Conservation (phyloP, 2,888 invertebrate genomes). For the Ischnura elegans region DNA sequence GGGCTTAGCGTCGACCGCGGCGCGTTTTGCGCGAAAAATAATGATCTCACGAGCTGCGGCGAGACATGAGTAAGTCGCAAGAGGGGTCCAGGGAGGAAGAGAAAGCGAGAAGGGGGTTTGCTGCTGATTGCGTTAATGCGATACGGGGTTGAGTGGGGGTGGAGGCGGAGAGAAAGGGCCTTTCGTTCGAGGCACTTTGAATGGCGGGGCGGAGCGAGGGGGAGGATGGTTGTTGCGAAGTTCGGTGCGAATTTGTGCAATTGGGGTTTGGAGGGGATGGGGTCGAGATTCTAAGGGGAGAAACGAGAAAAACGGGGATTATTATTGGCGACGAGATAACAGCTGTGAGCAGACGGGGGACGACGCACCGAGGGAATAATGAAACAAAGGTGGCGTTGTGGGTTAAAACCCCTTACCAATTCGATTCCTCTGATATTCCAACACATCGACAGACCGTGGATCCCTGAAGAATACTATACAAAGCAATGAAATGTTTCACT, state of each 20-base stretch:
- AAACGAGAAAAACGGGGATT: not conserved
- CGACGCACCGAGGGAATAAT: too few species aligned
- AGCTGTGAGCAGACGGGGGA: not conserved
- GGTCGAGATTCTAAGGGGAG: not conserved
- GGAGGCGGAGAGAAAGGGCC: not conserved
- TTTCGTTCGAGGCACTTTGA: not conserved
- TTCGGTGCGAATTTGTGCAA: constrained; percentile 27
- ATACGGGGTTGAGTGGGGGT: not conserved
- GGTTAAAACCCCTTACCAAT: too few species aligned
- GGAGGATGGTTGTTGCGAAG: not conserved
- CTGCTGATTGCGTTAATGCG: not conserved
- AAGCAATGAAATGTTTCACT: too few species aligned
- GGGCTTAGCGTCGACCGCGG: not conserved
- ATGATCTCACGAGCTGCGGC: constrained; percentile 62
- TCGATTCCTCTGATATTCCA: too few species aligned
- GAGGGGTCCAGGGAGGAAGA: not conserved
- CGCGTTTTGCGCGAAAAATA: constrained; percentile 59
- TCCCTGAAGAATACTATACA: too few species aligned
- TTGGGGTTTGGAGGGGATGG: not conserved
- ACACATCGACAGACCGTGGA: too few species aligned
- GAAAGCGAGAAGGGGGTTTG: not conserved
- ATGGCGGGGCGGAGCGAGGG: not conserved
- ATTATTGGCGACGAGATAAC: not conserved
- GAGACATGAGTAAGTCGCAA: constrained; percentile 34
- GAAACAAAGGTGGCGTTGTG: too few species aligned